Conservation (phyloP, 2,797 vertebrate species). For the Pantherophis vulpinus region DNA sequence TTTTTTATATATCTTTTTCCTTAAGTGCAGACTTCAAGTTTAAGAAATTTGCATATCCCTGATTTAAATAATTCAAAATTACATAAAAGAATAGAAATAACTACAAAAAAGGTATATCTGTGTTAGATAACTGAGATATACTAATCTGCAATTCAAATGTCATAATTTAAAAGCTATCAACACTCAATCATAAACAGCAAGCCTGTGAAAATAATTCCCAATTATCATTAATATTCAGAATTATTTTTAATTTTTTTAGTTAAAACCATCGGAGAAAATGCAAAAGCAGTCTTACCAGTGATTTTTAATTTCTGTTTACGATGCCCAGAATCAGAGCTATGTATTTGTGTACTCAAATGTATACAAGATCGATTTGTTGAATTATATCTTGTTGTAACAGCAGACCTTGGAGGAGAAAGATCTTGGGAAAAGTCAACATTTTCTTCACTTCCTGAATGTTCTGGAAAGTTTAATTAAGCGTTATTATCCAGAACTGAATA, state of each 20-base stretch:
- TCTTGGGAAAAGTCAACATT: constrained; percentile 80
- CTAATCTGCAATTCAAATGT: background rate
- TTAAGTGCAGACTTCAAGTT: background rate
- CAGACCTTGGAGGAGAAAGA: constrained; percentile 70
- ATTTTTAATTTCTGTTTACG: constrained; percentile 80
- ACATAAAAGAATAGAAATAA: background rate
- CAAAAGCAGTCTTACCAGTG: constrained; percentile 79
- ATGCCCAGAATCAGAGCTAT: constrained; percentile 78
- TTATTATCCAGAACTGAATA: background rate
- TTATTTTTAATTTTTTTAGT: background rate
- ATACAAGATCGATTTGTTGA: constrained; percentile 78
- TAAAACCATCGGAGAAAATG: background rate
- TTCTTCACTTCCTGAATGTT: constrained; percentile 85
- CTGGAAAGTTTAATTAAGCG: constrained; percentile 61
- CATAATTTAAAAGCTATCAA: background rate
- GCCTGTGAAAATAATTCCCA: background rate
- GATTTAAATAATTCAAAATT: background rate
- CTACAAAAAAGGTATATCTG: background rate
- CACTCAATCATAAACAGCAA: fast-evolving
- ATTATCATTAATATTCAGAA: background rate
- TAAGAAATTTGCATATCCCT: background rate
- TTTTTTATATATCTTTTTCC: background rate
- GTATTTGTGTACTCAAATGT: constrained; percentile 78
- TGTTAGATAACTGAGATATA: background rate
- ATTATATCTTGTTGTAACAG: constrained; percentile 77